Conservation (phyloP, 2,797 vertebrate genomes). For the Platalea minor region DNA sequence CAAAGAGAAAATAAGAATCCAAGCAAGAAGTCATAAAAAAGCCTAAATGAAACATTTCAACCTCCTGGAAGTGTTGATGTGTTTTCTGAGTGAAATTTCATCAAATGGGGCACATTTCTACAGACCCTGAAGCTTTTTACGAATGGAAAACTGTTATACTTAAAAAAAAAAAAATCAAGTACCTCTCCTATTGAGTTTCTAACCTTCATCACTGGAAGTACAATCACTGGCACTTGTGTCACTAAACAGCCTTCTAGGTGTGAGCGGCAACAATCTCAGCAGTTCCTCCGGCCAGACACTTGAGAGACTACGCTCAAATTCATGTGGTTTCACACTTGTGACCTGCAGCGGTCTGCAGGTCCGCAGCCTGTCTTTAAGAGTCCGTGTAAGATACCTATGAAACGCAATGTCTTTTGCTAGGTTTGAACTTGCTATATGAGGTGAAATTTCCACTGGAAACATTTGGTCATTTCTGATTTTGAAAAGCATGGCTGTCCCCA, state of each 20-base stretch:
- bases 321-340: not conserved
- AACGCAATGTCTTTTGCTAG: not conserved
- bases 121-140: slow-evolving; percentile 11
- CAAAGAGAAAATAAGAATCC: slow-evolving; percentile 4
- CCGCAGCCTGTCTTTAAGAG: not conserved
- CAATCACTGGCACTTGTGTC: slow-evolving; percentile 13
- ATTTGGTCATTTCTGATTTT: not conserved
- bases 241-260: not conserved
- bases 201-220: slow-evolving; percentile 11
- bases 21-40: slow-evolving; percentile 14
- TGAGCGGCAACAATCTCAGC: not conserved
- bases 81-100: slow-evolving; percentile 30
- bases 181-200: not conserved
- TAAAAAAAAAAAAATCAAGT: not conserved
- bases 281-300: not conserved
- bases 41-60: slow-evolving; percentile 6
- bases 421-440: not conserved
- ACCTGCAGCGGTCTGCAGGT: not conserved
- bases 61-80: slow-evolving; percentile 5
- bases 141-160: not conserved
- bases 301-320: not conserved
- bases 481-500: not conserved
- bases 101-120: slow-evolving; percentile 6
- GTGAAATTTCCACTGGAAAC: not conserved
- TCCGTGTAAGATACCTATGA: not conserved